Conservation (phyloP, 2,797 vertebrate species). For the Decapterus maruadsi region DNA sequence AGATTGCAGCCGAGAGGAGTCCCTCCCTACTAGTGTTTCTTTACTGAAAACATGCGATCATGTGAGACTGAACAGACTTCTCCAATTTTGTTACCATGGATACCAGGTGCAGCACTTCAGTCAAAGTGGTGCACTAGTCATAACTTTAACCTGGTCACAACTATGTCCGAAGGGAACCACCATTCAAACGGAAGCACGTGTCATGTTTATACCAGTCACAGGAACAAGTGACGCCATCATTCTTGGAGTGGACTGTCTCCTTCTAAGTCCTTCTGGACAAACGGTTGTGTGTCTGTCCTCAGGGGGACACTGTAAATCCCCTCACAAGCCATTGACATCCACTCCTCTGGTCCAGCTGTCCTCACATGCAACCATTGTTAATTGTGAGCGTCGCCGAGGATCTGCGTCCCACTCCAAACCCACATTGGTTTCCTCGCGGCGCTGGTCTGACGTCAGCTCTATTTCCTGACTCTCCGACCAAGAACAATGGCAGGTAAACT, state of each 20-base stretch:
- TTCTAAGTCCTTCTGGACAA: slow-evolving; percentile 6
- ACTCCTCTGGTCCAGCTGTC: slow-evolving; percentile 43
- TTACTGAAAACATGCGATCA: too few relatives aligned
- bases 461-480: slow-evolving; percentile 45
- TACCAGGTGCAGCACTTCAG: too few relatives aligned
- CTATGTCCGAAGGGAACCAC: too few relatives aligned
- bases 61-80: too few relatives aligned
- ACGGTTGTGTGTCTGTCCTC: slow-evolving; percentile 16
- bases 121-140: too few relatives aligned
- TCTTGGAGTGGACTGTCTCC: not conserved
- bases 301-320: slow-evolving; percentile 32
- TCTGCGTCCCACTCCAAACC: slow-evolving; percentile 19
- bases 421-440: slow-evolving; percentile 35
- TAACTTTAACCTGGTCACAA: too few relatives aligned
- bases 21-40: too few relatives aligned
- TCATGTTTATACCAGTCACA: not conserved
- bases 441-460: slow-evolving; percentile 45
- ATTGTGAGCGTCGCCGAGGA: slow-evolving; percentile 47
- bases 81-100: too few relatives aligned
- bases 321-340: slow-evolving; percentile 45
- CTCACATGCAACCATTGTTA: slow-evolving; percentile 51
- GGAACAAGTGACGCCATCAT: not conserved
- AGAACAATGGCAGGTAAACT: slow-evolving; percentile 48
- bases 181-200: not conserved
- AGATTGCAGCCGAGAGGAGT: too few relatives aligned